phyloP scores from a whole-genome alignment of 2,888 invertebrate species.

The Lagria hirta region DNA sequence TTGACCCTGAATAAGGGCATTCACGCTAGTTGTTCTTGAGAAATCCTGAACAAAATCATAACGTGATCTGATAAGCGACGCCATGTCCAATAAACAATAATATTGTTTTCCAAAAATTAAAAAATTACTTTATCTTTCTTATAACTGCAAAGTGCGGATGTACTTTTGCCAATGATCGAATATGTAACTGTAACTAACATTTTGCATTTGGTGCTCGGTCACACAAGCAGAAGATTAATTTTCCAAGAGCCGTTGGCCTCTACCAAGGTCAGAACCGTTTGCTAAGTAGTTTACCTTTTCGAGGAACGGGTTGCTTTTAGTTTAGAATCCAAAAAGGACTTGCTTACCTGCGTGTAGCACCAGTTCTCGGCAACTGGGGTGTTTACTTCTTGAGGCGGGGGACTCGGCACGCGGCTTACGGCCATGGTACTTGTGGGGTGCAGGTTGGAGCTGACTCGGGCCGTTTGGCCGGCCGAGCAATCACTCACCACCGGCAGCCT shows the following conservation, averaged over 20 bases:
- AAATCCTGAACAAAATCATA: slow-evolving; percentile 19
- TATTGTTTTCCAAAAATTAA: too few species aligned
- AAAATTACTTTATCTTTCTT: too few species aligned
- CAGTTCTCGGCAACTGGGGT: slow-evolving; percentile 99
- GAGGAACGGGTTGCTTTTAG: slow-evolving; percentile 20
- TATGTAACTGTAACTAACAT: slow-evolving; percentile 23
- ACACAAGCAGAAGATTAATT: slow-evolving; percentile 21
- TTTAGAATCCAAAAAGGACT: slow-evolving; percentile 7
- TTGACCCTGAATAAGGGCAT: slow-evolving; percentile 24
- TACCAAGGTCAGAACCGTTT: slow-evolving; percentile 26
- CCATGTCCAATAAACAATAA: too few species aligned
- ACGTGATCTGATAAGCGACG: slow-evolving; percentile 17
- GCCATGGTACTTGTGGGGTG: slow-evolving; percentile 90
- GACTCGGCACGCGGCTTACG: slow-evolving; percentile 95
- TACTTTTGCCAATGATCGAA: slow-evolving; percentile 10
- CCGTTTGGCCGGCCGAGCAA: slow-evolving; percentile 79
- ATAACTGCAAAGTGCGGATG: too few species aligned
- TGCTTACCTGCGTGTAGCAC: slow-evolving; percentile 97
- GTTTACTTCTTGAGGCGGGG: slow-evolving; percentile 91
- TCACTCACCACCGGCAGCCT: slow-evolving; percentile 79
- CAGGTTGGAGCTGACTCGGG: slow-evolving; percentile 82
- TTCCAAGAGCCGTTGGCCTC: slow-evolving; percentile 30
- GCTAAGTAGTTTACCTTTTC: slow-evolving; percentile 21
- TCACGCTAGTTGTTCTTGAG: slow-evolving; percentile 18
- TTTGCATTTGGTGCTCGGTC: slow-evolving; percentile 25